Conservation (phyloP, 2,797 vertebrate species). For the Crocidura indochinensis region DNA sequence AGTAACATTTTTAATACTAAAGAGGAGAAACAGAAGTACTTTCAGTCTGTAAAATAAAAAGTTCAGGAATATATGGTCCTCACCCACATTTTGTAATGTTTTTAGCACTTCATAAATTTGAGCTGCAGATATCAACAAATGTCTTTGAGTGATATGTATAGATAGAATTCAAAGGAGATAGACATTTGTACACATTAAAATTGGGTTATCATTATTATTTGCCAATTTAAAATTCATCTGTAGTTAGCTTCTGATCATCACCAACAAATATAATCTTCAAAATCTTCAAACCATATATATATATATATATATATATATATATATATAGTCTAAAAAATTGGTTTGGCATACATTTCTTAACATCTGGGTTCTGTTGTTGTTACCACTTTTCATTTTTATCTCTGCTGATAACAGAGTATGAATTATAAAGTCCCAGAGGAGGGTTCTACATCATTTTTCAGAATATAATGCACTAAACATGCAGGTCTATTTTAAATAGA, state of each 20-base stretch:
- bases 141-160: neutral
- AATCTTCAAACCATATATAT: slow-evolving; percentile 45
- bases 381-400: slow-evolving; percentile 60
- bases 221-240: neutral
- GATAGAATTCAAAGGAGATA: neutral
- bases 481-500: slow-evolving; percentile 48
- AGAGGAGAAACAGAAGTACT: neutral
- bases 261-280: slow-evolving; percentile 69
- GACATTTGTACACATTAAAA: slow-evolving; percentile 22
- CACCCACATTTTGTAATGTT: neutral
- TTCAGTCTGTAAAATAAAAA: slow-evolving; percentile 40
- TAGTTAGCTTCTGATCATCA: slow-evolving; percentile 65
- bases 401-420: slow-evolving; percentile 67
- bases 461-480: neutral
- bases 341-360: slow-evolving; percentile 56
- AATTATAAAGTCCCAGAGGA: slow-evolving; percentile 48
- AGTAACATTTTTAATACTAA: slow-evolving; percentile 19
- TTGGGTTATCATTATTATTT: slow-evolving; percentile 42
- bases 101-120: neutral
- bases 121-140: slow-evolving; percentile 14
- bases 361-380: slow-evolving; percentile 65
- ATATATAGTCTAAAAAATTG: slow-evolving; percentile 49
- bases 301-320: no score
- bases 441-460: slow-evolving; percentile 17
- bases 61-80: neutral